phyloP scores from a whole-genome alignment of 2,113 vertebrate species.

The Tylochromis polylepis region DNA sequence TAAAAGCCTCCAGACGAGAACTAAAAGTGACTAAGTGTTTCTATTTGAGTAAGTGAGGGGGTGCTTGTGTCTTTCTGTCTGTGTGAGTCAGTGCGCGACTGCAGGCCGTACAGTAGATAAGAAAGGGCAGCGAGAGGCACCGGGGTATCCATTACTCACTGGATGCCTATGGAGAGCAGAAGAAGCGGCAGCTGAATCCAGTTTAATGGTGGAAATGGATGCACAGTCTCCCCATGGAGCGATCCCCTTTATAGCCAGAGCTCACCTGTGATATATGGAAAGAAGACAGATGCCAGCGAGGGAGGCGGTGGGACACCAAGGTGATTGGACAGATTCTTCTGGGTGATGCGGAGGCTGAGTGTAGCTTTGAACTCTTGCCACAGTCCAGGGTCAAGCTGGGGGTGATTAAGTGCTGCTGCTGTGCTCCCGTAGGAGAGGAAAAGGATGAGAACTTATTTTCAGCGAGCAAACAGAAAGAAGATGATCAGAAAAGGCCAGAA shows the following conservation, averaged over 20 bases:
- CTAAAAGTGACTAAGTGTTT: slow-evolving; percentile 22
- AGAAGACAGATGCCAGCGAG: slow-evolving; percentile 66
- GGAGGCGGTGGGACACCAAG: slow-evolving; percentile 36
- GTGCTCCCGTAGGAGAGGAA: slow-evolving; percentile 27
- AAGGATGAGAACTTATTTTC: slow-evolving; percentile 45
- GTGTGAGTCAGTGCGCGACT: slow-evolving; percentile 19
- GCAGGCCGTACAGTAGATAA: slow-evolving; percentile 48
- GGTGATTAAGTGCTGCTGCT: slow-evolving; percentile 52
- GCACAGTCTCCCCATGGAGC: slow-evolving; percentile 54
- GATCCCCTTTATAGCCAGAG: slow-evolving; percentile 58
- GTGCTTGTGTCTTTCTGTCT: slow-evolving; percentile 8
- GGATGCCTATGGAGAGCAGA: slow-evolving; percentile 54
- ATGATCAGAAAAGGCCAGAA: neutral
- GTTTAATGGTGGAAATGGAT: slow-evolving; percentile 73
- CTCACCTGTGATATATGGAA: slow-evolving; percentile 67
- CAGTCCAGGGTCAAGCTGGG: slow-evolving; percentile 53
- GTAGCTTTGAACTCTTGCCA: slow-evolving; percentile 53
- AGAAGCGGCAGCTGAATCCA: slow-evolving; percentile 64
- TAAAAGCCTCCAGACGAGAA: slow-evolving; percentile 34
- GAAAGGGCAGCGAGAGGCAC: slow-evolving; percentile 49
- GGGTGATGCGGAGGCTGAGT: slow-evolving; percentile 46
- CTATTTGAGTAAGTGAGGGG: slow-evolving; percentile 15
- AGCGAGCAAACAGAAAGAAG: neutral
- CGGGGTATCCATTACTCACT: slow-evolving; percentile 60
- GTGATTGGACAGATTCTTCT: slow-evolving; percentile 46